These are phyloP conservation scores for Erythrocebus patas DNA, from an alignment of 2,113 vertebrate genomes.

Conservation along the genomic window DNA sequence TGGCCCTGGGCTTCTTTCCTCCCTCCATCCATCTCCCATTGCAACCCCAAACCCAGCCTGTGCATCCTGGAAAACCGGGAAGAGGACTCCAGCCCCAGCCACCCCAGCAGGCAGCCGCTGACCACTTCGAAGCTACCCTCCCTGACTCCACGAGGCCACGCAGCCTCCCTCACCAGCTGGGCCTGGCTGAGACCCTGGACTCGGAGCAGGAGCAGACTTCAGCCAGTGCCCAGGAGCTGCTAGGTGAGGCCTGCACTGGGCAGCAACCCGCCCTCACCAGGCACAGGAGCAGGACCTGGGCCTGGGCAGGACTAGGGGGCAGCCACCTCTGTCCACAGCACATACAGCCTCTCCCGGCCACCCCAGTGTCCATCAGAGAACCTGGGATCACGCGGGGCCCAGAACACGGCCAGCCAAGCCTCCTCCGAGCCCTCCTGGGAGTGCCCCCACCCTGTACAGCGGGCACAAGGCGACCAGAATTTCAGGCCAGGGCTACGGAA, in stretches of 20 bases:
- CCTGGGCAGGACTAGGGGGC: not conserved
- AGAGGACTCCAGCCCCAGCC: not conserved
- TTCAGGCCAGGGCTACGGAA: not conserved
- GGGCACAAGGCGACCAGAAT: fast-evolving
- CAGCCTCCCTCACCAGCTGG: fast-evolving
- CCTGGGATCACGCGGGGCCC: fast-evolving
- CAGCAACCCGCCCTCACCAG: not conserved
- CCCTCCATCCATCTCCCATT: conserved; percentile 40
- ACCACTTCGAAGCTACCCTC: no score
- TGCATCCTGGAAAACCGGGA: conserved; percentile 55
- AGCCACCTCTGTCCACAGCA: no score
- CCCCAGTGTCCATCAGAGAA: fast-evolving
- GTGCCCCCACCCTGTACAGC: not conserved
- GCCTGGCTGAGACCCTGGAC: not conserved
- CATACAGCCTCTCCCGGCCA: fast-evolving
- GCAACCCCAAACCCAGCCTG: conserved; percentile 61
- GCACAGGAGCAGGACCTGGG: fast-evolving
- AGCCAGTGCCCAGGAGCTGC: no score
- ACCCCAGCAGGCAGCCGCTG: fast-evolving
- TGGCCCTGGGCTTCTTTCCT: not conserved
- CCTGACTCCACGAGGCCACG: not conserved
- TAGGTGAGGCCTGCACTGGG: not conserved
- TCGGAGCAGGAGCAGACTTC: not conserved
- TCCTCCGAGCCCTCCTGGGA: no score
- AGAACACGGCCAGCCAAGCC: fast-evolving